Base-by-base conservation (phyloP, 53 echinoderm and acorn worm species). In the Holothuria scabra region DNA sequence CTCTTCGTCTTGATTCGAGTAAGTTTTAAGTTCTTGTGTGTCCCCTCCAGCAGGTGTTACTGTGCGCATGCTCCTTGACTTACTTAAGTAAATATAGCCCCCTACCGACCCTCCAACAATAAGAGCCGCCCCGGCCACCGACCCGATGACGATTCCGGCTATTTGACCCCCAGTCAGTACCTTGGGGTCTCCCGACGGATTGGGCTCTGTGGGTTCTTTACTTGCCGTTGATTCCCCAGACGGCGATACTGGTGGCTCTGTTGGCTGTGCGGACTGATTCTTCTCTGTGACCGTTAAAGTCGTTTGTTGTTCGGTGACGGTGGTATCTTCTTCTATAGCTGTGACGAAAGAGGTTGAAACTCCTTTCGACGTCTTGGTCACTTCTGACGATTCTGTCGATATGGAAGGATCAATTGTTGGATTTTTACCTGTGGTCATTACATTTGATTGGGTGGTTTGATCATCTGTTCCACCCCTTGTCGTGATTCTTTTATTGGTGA, bases 21-120 rank as follows among this genome's bases (percentile, higher is more conserved):
- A 46, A 19, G 72, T 46, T 72, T 72, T 72, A 11, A 72, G 34
- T 46, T 72, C 72, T 72, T 72, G 72, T 44, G 44, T 72, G 44
- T 52, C 52, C 8, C 41, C 41, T 1, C 52, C 52, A 3, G 49
- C 46, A 2, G 44, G 72, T 18, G 48, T 72, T 21, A 37, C 32
- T 34, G 67, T 31, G 14, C 72, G 49, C 52, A 52, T 52, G 52
- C 52, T 52, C 34, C 48, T 72, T 23, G 23, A 14, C 72, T 72
- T 72, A 46, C 22, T 46, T 20, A 12, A 44, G 46, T 46, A 72
- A 48, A 46, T 46, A 23, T 72, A 72, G 4, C 46, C 72, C 22
- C 72, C 72, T 8, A 72, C 21, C 12, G 72, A 41, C 22, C 72
- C 72, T 13, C 72, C 72, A 48, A 44, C 72, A 72, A 72, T 72